Evolutionary conservation across 2,888 invertebrate genomes (phyloP).

Genomic region (Listrodromus nycthemerus): DNA sequence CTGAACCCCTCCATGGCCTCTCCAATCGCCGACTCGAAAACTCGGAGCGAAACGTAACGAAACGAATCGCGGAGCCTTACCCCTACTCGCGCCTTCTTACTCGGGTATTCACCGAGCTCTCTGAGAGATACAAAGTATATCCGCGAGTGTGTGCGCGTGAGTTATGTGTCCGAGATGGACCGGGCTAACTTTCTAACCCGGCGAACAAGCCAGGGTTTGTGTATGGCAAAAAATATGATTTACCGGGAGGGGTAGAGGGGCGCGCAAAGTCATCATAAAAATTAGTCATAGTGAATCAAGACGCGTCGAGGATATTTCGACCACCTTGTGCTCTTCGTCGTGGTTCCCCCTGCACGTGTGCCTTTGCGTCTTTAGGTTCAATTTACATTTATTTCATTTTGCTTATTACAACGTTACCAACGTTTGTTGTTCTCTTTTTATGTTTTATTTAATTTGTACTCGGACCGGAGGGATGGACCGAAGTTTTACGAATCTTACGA

Average conservation of each 20-base stretch:
- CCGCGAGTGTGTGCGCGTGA: not conserved
- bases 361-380: constrained; percentile 8
- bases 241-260: constrained; percentile 18
- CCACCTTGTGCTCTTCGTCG: constrained; percentile 43
- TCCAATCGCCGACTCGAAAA: constrained; percentile 23
- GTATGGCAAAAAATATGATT: constrained; percentile 34
- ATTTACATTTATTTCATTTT: constrained; percentile 36
- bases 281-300: constrained; percentile 59
- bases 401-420: not conserved
- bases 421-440: not conserved
- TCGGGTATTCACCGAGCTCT: not conserved
- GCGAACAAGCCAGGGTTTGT: constrained; percentile 11
- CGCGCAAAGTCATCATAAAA: constrained; percentile 58
- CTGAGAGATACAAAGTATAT: not conserved
- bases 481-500: not conserved
- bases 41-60: constrained; percentile 31
- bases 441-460: not conserved
- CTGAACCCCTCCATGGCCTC: not conserved
- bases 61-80: not conserved
- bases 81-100: not conserved
- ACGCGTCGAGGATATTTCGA: constrained; percentile 53
- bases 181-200: constrained; percentile 22
- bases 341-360: not conserved
- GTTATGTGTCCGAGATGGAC: not conserved
- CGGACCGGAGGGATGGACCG: not conserved